These are phyloP conservation scores for Ophion obscuratus DNA, from an alignment of 2,888 invertebrate genomes.

Conservation along the genomic window DNA sequence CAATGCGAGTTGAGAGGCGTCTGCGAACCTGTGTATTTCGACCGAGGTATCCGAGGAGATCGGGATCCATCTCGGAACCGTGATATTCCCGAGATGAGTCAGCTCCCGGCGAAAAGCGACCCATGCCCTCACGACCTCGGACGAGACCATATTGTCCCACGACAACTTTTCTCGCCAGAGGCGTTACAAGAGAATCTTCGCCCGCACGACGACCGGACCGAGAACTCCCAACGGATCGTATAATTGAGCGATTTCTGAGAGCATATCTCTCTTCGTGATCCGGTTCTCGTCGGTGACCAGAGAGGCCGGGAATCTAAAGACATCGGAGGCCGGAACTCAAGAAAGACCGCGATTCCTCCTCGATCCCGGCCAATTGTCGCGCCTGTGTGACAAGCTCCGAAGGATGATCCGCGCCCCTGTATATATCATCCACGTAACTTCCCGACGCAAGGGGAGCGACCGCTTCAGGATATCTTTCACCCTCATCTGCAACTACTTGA, in stretches of 20 bases:
- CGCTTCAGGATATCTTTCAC: too few relatives aligned
- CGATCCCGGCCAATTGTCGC: background rate
- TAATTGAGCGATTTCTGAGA: background rate
- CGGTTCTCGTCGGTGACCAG: too few relatives aligned
- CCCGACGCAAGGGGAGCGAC: too few relatives aligned
- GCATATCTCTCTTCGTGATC: too few relatives aligned
- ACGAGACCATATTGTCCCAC: constrained; percentile 40
- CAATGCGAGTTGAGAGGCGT: too few relatives aligned
- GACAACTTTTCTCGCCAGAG: constrained; percentile 46
- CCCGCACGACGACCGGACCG: constrained; percentile 38
- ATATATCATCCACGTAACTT: background rate
- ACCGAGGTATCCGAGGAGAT: too few relatives aligned
- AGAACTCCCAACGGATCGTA: constrained; percentile 44
- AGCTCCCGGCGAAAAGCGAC: constrained; percentile 30
- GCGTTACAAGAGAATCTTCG: constrained; percentile 47
- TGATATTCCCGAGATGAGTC: too few relatives aligned
- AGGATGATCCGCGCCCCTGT: background rate
- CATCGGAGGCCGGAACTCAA: background rate
- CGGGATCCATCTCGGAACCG: too few relatives aligned
- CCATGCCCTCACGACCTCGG: constrained; percentile 7
- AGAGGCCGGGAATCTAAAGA: too few relatives aligned
- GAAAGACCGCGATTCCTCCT: background rate
- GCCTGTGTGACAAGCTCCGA: background rate
- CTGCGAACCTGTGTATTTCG: too few relatives aligned
- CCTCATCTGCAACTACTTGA: too few relatives aligned